A percentile compares a stretch with the other conserved stretches of the same genome.
Conservation (phyloP, 2,888 invertebrate genomes). For the Pheosia tremula region DNA sequence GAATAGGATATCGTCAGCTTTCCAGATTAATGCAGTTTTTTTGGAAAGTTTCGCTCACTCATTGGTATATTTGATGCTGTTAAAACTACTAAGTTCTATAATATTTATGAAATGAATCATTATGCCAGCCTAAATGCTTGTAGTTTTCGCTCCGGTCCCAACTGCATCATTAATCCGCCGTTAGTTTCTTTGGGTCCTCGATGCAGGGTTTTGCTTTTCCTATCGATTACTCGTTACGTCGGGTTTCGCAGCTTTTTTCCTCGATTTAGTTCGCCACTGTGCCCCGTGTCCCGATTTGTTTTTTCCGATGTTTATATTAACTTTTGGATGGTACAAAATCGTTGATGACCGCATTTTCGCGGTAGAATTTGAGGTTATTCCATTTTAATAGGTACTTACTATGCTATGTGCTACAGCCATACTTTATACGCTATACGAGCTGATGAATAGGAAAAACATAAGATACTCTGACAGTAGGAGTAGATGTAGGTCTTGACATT, state of each 20-base stretch:
- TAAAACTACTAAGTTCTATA: too few species aligned
- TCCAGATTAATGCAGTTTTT: too few species aligned
- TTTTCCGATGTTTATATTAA: conserved; percentile 37
- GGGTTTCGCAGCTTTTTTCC: conserved; percentile 51
- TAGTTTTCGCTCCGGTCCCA: conserved; percentile 42
- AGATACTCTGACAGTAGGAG: too few species aligned
- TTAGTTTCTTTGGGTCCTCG: conserved; percentile 61
- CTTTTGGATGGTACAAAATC: conserved; percentile 14
- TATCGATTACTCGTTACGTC: conserved; percentile 63
- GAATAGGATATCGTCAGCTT: too few species aligned
- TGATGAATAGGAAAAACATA: too few species aligned
- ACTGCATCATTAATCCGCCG: conserved; percentile 62
- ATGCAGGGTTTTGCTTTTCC: conserved; percentile 49
- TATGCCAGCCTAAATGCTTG: conserved; percentile 3
- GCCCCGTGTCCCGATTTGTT: conserved; percentile 28
- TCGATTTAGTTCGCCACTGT: conserved; percentile 47
- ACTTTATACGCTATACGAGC: too few species aligned
- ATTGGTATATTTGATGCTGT: too few species aligned
- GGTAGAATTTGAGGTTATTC: background rate
- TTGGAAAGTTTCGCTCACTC: too few species aligned
- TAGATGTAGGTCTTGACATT: too few species aligned
- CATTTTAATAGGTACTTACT: too few species aligned
- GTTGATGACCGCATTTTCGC: background rate
- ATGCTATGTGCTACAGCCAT: too few species aligned
- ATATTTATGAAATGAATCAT: too few species aligned